Base-by-base conservation (phyloP, 2,113 vertebrate genomes). In the Sander lucioperca region DNA sequence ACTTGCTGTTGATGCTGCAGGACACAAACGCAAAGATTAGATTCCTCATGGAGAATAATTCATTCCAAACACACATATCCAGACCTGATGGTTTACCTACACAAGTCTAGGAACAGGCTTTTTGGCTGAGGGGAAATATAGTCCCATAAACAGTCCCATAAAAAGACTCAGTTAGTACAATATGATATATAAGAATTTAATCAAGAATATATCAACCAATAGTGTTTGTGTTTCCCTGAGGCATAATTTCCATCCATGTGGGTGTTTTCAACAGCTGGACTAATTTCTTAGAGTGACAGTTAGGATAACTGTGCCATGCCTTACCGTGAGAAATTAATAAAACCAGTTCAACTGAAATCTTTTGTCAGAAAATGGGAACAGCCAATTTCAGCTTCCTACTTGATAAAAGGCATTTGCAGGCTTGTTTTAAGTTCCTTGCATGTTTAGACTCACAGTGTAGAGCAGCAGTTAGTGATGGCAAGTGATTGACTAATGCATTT, bases 1-100 rank as follows among this genome's bases (percentile, higher is more conserved):
- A 99, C 98, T 93, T 99, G 98, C 96, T 99, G 98, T 95, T 99
- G 98, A 94, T 99, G 98, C 98, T 99, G 92, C 0, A 68, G 23
- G 78, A 90, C 61, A 93, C 53, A 91, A 69, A 79, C 58, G 77
- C 77, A 85, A 39, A 65, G 51, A 88, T 88, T 27, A 86, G 65
- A 85, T 64, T 77, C 53, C 8, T 63, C 19, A 47, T 45, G 18
- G 48, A 67, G 23, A 70, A 16, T 0, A 57, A 58, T 57, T 36
- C 19, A 68, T 68, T 50, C 47, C 33, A 70, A 25, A 30, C 58
- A 4, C 51, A 27, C 9, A 65, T 14, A 43, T 57, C 7, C 47
- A 8, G 6, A 19, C 64, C 11, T 39, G 50, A 56, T 15, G 56
- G 23, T 72, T 65, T 12, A 64, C 14, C 21, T 9, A 53, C 2